phyloP scores from a whole-genome alignment of 2,797 vertebrate genomes.

The Notamacropus eugenii region DNA sequence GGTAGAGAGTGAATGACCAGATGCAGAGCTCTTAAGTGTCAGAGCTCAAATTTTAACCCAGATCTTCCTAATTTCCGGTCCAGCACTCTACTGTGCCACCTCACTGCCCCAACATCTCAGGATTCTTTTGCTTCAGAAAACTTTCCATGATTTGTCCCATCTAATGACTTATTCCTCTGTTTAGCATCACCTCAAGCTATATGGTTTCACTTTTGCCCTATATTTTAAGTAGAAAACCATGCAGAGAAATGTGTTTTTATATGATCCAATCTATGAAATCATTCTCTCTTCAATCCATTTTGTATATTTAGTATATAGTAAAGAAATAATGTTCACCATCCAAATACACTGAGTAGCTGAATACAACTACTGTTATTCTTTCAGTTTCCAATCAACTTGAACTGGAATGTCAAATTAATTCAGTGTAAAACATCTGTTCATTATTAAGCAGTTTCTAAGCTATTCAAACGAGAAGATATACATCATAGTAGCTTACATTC shows the following conservation, averaged over 20 bases:
- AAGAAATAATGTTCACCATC: slow-evolving; percentile 19
- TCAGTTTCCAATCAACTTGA: slow-evolving; percentile 35
- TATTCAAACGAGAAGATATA: neutral
- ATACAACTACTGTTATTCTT: slow-evolving; percentile 32
- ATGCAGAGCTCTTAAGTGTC: neutral
- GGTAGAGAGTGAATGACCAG: neutral
- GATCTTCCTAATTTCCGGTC: neutral
- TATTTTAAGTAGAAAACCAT: slow-evolving; percentile 50
- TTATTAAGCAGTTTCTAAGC: slow-evolving; percentile 27
- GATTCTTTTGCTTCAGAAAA: neutral
- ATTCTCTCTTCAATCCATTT: neutral
- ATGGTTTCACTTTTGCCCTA: neutral
- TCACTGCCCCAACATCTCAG: neutral
- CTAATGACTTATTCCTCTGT: slow-evolving; percentile 12
- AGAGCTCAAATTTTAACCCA: neutral
- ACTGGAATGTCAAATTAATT: slow-evolving; percentile 34
- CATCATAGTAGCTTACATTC: neutral
- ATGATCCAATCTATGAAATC: neutral
- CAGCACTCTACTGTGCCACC: neutral
- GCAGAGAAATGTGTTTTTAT: slow-evolving; percentile 47
- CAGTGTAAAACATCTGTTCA: slow-evolving; percentile 11
- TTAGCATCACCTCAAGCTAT: neutral
- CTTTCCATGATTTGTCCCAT: neutral
- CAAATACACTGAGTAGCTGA: neutral
- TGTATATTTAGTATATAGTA: slow-evolving; percentile 54